Evolutionary conservation across 1,140 invertebrate species (phyloP).

Genomic region (Linepithema humile): DNA sequence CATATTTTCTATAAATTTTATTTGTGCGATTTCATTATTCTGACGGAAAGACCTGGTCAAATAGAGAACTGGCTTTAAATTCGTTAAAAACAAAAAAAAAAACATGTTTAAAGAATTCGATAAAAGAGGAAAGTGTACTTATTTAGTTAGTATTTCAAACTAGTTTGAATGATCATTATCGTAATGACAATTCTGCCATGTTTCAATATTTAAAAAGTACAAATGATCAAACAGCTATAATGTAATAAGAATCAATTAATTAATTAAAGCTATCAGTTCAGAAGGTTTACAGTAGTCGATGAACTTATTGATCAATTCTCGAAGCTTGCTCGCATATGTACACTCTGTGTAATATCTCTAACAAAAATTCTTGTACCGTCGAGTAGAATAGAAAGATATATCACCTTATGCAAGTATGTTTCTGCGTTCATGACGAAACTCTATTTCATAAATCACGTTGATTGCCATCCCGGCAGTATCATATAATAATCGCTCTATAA

Average conservation of each 20-base stretch:
- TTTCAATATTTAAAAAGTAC: neutral
- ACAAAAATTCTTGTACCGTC: conserved; percentile 37
- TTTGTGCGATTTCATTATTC: conserved; percentile 11
- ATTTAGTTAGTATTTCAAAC: neutral
- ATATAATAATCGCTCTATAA: neutral
- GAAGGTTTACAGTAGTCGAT: neutral
- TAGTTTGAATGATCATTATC: neutral
- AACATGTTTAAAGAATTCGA: neutral
- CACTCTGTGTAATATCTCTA: neutral
- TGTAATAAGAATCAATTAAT: conserved; percentile 1
- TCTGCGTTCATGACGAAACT: conserved; percentile 24
- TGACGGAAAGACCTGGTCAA: neutral
- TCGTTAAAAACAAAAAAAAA: neutral
- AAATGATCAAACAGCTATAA: neutral
- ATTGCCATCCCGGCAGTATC: conserved; percentile 27
- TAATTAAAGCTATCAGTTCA: conserved; percentile 10
- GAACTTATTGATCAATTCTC: conserved; percentile 32
- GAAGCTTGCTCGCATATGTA: neutral
- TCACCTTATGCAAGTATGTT: conserved; percentile 39
- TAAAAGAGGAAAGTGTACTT: neutral
- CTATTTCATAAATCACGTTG: conserved; percentile 30
- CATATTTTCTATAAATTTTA: conserved; percentile 3
- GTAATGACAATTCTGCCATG: neutral
- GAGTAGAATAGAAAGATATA: conserved; percentile 10
- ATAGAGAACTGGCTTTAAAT: neutral